Base-by-base conservation (phyloP, 2,888 invertebrate species). In the Cephus nigrinus region DNA sequence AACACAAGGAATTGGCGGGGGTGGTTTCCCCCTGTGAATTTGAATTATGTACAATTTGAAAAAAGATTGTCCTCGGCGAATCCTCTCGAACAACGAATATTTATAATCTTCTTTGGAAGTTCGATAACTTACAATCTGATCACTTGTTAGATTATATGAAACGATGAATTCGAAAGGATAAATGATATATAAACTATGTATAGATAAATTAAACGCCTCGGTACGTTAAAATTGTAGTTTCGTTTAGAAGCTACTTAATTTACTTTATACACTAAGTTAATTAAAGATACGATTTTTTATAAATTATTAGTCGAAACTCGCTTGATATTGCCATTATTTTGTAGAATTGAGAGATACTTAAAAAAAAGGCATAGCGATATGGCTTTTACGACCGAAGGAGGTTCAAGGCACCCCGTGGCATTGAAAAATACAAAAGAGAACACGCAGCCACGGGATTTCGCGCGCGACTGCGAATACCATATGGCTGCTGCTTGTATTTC, bases 331-430 rank as follows among this genome's bases (percentile, higher is more conserved):
- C 55, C 55, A 55, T 55, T 55, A 55, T 55, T 55, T 23, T 23
- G 4, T 23, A 55, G 55, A 55, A 55, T 55, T 55, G 55, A 55
- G 4, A 23, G 23, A 55, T 23, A 55, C 55, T 55, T 55, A 2
- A 9, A 55, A 40, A 55, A 55, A 55, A 55, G 55, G 55, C 55
- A 55, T 55, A 55, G 55, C 55, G 55, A 55, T 55, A 55, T 55
- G 55, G 55, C 23, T 55, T 55, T 55, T 55, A 55, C 55, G 55
- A 55, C 55, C 76, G 74, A 78, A 76, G 76, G 81, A 84, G 84
- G 85, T 84, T 86, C 84, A 86, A 84, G 82, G 75, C 32, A 79
- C 77, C 79, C 82, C 84, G 79, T 80, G 82, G 78, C 82, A 72
- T 74, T 55, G 75, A 75, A 71, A 77, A 71, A 31, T 40, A 30